These are phyloP conservation scores for Ips nitidus DNA, from an alignment of 1,140 invertebrate species.

Conservation along the genomic window DNA sequence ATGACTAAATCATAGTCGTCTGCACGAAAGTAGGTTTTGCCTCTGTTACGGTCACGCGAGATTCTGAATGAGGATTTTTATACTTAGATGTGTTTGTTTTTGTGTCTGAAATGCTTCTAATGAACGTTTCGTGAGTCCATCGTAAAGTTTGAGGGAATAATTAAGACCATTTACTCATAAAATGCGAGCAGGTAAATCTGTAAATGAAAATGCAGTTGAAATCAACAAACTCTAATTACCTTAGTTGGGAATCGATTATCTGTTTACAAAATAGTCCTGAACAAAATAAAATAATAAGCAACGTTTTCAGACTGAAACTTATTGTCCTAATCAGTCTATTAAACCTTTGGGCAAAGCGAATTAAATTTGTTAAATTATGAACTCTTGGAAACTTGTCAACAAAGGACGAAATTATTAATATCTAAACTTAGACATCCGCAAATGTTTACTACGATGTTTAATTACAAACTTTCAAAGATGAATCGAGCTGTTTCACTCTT, in stretches of 20 bases:
- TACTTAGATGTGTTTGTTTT: too few relatives aligned
- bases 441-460: slow-evolving; percentile 22
- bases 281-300: not conserved
- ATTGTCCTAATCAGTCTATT: slow-evolving; percentile 16
- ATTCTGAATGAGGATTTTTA: too few relatives aligned
- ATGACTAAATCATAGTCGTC: slow-evolving; percentile 29
- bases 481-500: not conserved
- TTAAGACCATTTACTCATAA: too few relatives aligned
- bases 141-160: too few relatives aligned
- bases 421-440: slow-evolving; percentile 20
- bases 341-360: slow-evolving; percentile 16
- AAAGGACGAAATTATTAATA: slow-evolving; percentile 21
- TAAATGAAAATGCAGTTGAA: too few relatives aligned
- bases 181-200: too few relatives aligned
- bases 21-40: slow-evolving; percentile 17
- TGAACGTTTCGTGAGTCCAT: too few relatives aligned
- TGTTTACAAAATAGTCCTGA: too few relatives aligned
- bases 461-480: slow-evolving; percentile 20
- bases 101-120: too few relatives aligned
- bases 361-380: slow-evolving; percentile 18
- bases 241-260: too few relatives aligned
- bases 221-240: too few relatives aligned
- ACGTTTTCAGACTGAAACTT: slow-evolving; percentile 4
- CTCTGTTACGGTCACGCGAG: not conserved
- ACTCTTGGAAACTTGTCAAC: slow-evolving; percentile 19